Evolutionary conservation across 1,140 invertebrate genomes (phyloP), one percentile per base, ranked within the genome.

Genomic region (Stegodyphus mimosarum): DNA sequence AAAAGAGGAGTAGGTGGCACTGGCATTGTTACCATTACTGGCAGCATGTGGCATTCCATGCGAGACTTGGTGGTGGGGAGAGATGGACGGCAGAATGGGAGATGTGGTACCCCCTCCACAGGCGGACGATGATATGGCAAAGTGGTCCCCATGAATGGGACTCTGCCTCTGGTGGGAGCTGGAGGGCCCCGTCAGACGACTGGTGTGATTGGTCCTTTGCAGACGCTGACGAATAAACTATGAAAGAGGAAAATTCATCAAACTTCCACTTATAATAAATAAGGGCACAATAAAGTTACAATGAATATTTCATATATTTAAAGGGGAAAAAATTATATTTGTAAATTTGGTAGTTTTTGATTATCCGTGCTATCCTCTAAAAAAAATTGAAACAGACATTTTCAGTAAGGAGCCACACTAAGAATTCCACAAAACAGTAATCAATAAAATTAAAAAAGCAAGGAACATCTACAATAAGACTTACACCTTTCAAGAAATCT

Each of bases 111-210:
- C 63, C 11, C 7, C 72, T 70, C 81, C 73, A 67, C 55, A 60
- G 50, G 83, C 83, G 48, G 87, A n/a, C 11, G 89, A 88, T 11
- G 89, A 89, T 81, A 90, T 87, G 15, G 90, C 90, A 72, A 87
- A 87, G 79, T 90, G 90, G 84, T 89, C 89, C 11, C 88, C 90
- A 17, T 88, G 89, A 18, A 90, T 85, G 13, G 90, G 90, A 88
- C 90, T 90, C 18, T 89, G 88, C 17, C 89, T 80, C 64, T 88
- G 89, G 85, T 89, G 89, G 74, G 79, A 76, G 66, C 64, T 70
- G 17, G 50, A 70, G 18, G 78, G 83, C 17, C 89, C 88, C 73
- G 71, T 83, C n/a, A 88, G 78, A 60, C 88, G 88, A 84, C 88
- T 89, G 51, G 88, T 88, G 80, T 89, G 89, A 87, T 90, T 90